phyloP scores from a whole-genome alignment of 1,140 invertebrate genomes.

The Plodia interpunctella region DNA sequence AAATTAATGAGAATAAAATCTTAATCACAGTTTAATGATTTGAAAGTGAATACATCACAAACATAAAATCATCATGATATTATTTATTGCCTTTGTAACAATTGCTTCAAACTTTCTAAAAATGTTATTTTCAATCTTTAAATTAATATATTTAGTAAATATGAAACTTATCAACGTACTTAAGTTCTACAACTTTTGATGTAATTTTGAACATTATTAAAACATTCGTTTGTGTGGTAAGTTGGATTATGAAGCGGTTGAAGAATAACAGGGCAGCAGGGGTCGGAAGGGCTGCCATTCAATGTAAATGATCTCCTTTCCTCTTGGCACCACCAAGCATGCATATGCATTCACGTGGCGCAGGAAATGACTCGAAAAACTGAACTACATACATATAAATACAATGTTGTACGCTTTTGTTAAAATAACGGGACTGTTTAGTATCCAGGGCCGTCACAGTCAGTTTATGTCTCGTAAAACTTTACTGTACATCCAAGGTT shows the following conservation, averaged over 20 bases:
- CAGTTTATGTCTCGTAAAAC: conserved; percentile 12
- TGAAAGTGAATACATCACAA: no score
- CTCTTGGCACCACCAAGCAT: conserved; percentile 22
- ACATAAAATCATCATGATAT: no score
- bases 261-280: conserved; percentile 10
- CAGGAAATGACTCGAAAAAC: conserved; percentile 43
- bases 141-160: no score
- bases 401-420: conserved; percentile 29
- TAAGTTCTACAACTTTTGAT: no score
- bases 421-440: conserved; percentile 32
- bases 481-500: conserved; percentile 20
- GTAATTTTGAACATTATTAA: no score
- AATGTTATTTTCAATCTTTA: no score
- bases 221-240: neutral
- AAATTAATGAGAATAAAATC: no score
- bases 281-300: conserved; percentile 32
- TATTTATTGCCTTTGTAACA: no score
- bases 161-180: no score
- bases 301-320: conserved; percentile 45
- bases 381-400: conserved; percentile 25
- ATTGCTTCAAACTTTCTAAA: no score
- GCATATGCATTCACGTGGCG: conserved; percentile 34
- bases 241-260: conserved; percentile 14
- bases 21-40: no score
- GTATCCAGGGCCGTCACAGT: conserved; percentile 39